Conservation (phyloP, 2,888 invertebrate genomes). For the Eupithecia subfuscata region DNA sequence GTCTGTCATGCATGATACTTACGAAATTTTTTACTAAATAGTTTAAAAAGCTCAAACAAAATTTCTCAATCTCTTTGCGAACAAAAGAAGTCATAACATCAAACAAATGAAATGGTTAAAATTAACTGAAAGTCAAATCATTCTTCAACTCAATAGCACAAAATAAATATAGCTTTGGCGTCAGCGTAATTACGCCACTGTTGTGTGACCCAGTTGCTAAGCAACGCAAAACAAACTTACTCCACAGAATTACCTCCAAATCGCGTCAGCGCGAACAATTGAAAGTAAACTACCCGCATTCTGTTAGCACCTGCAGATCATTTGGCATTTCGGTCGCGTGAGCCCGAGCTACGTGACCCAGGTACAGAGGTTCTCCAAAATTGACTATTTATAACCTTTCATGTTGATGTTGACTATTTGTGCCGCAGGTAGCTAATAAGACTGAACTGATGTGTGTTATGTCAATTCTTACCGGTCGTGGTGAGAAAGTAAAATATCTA, state of each 20-base stretch:
- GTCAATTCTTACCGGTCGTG: neutral
- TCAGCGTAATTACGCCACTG: neutral
- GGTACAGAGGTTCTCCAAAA: slow-evolving; percentile 25
- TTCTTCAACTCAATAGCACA: neutral
- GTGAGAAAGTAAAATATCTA: neutral
- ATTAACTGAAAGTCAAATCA: neutral
- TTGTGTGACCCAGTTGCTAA: slow-evolving; percentile 14
- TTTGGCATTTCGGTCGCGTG: slow-evolving; percentile 46
- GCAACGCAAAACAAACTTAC: slow-evolving; percentile 26
- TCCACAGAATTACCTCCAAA: slow-evolving; percentile 26
- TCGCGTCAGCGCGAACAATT: slow-evolving; percentile 27
- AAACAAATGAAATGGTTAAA: neutral
- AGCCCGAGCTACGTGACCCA: slow-evolving; percentile 25
- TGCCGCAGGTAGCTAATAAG: neutral
- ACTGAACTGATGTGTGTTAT: neutral
- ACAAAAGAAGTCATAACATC: neutral
- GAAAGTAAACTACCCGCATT: slow-evolving; percentile 34
- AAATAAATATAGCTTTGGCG: neutral
- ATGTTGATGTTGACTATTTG: slow-evolving; percentile 26
- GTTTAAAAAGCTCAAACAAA: neutral
- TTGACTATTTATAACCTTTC: slow-evolving; percentile 27
- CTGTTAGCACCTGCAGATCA: slow-evolving; percentile 42
- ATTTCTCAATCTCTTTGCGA: neutral
- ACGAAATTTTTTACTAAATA: neutral
- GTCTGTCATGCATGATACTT: neutral